phyloP scores from a whole-genome alignment of 1,140 invertebrate species.

The Aphidius ervi region DNA sequence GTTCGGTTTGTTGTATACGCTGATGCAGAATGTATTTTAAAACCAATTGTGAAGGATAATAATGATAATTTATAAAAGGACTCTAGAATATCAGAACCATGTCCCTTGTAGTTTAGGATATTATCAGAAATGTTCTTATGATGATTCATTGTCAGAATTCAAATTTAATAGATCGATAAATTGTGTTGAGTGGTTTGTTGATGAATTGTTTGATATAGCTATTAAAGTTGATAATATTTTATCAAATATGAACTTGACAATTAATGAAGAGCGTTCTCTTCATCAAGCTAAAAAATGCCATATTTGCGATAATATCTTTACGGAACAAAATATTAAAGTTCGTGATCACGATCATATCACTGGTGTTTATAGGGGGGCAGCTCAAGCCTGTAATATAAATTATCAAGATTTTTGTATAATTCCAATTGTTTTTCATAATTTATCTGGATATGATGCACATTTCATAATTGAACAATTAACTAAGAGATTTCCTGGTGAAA shows the following conservation, averaged over 20 bases:
- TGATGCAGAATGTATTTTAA: too few relatives aligned
- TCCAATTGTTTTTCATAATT: conserved; percentile 25
- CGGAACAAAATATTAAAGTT: conserved; percentile 24
- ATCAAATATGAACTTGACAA: conserved; percentile 17
- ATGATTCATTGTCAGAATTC: too few relatives aligned
- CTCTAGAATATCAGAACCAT: too few relatives aligned
- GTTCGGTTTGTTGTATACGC: too few relatives aligned
- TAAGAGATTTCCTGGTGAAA: too few relatives aligned
- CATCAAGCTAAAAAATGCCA: conserved; percentile 16
- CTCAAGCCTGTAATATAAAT: conserved; percentile 41
- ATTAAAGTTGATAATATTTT: conserved; percentile 22
- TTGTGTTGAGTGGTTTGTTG: conserved; percentile 33
- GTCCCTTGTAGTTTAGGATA: too few relatives aligned
- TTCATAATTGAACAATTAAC: too few relatives aligned
- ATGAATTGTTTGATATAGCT: conserved; percentile 27
- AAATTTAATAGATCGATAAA: conserved; percentile 1
- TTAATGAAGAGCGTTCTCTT: conserved; percentile 12
- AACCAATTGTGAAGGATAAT: too few relatives aligned
- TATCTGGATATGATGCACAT: too few relatives aligned
- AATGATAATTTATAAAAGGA: too few relatives aligned
- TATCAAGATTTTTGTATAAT: conserved; percentile 26
- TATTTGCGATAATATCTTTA: conserved; percentile 30
- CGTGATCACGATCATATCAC: conserved; percentile 41
- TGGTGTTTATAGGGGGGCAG: conserved; percentile 36
- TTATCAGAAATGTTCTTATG: too few relatives aligned